These are phyloP conservation scores for Tetragnatha montana DNA, from an alignment of 2,888 invertebrate species.

Conservation along the genomic window DNA sequence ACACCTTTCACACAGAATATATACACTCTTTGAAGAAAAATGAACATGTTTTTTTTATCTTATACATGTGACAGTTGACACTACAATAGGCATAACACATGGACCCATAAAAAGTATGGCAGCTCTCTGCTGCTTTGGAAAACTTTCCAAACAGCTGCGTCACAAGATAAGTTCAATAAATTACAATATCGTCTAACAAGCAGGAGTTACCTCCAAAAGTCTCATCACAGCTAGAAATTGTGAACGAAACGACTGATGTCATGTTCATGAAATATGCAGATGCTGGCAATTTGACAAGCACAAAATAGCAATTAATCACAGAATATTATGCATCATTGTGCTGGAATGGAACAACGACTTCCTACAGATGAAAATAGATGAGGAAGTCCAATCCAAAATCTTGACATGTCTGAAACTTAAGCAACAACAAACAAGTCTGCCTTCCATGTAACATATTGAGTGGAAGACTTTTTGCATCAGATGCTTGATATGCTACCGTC, in stretches of 20 bases:
- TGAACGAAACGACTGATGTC: slow-evolving; percentile 52
- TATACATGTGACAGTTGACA: slow-evolving; percentile 17
- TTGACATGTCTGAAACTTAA: slow-evolving; percentile 26
- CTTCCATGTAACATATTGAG: slow-evolving; percentile 33
- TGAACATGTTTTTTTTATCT: slow-evolving; percentile 18
- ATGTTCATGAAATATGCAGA: slow-evolving; percentile 33
- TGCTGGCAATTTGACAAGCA: slow-evolving; percentile 38
- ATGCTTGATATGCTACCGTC: slow-evolving; percentile 63
- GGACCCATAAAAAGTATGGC: slow-evolving; percentile 62
- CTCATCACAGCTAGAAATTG: slow-evolving; percentile 68
- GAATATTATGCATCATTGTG: slow-evolving; percentile 63
- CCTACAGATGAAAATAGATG: slow-evolving; percentile 33
- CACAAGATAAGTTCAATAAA: slow-evolving; percentile 55
- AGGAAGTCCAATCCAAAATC: slow-evolving; percentile 17
- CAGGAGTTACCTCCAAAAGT: slow-evolving; percentile 59
- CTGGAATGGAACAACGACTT: slow-evolving; percentile 55
- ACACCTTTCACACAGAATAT: slow-evolving; percentile 34
- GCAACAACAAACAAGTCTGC: slow-evolving; percentile 30
- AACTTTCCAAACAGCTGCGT: slow-evolving; percentile 59
- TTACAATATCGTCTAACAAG: slow-evolving; percentile 63
- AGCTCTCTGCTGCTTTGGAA: slow-evolving; percentile 62
- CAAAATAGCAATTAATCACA: slow-evolving; percentile 66
- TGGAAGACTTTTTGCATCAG: slow-evolving; percentile 54
- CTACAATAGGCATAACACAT: slow-evolving; percentile 55
- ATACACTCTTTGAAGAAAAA: slow-evolving; percentile 40